Conservation (phyloP, 2,113 vertebrate species). For the Prochilodus magdalenae region DNA sequence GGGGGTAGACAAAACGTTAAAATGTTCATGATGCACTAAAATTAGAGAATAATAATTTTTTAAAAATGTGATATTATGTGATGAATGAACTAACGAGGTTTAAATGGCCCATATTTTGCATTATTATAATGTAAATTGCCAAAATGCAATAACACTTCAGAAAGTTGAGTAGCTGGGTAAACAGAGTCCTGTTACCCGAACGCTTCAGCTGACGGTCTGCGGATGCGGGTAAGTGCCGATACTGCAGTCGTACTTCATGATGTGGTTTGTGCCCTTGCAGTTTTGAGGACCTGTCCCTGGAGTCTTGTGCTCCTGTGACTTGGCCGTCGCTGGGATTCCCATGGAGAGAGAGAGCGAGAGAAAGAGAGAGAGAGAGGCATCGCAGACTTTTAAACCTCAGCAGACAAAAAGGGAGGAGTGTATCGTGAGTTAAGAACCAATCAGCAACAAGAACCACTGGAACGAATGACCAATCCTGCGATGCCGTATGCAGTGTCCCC, state of each 20-base stretch:
- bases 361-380: constrained; percentile 35
- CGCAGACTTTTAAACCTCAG: constrained; percentile 47
- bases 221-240: no score
- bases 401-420: constrained; percentile 42
- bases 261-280: constrained; percentile 62
- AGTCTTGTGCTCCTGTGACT: constrained; percentile 60
- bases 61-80: no score
- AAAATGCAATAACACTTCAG: no score
- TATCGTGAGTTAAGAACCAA: constrained; percentile 32
- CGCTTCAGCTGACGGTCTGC: no score
- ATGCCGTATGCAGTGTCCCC: constrained; percentile 46
- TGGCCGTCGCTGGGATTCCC: constrained; percentile 57
- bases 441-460: constrained; percentile 53
- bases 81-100: no score
- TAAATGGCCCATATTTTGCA: no score
- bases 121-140: no score
- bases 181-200: no score
- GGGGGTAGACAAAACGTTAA: no score
- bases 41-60: no score
- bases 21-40: no score
- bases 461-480: constrained; percentile 53
- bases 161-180: no score
- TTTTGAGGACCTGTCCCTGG: constrained; percentile 68
- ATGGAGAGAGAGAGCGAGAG: constrained; percentile 49
- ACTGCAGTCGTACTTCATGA: neutral